Evolutionary conservation across 2,797 vertebrate species (phyloP), one percentile per base, ranked within the genome.

Genomic region (Hypotaenidia okinawae): DNA sequence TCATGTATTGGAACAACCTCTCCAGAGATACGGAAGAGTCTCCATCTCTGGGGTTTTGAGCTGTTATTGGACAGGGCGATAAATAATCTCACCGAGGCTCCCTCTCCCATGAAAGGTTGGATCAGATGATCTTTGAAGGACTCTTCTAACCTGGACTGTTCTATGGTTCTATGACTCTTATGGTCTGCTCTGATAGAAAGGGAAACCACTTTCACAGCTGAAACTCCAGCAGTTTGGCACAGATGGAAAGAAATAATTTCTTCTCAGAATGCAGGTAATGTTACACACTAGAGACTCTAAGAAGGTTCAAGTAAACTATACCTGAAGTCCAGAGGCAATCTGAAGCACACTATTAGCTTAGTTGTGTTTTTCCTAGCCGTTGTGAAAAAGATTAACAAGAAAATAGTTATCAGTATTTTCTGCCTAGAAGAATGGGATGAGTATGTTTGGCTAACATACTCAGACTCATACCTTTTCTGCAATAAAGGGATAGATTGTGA

Each of bases 31-130:
- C 19, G 8, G 12, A 28, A 61, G 30, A 80, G 16, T 43, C 3
- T 18, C 16, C 7, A 7, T 9, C 17, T 41, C 52, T 78, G 21
- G 23, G 2, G 32, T 86, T 89, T 70, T 62, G 59, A 67, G 43
- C 45, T n/a, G 7, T 4, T 0, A 24, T 51, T 69, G 25, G 18
- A 51, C 7, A 67, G 16, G 39, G 4, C 51, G 7, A 5, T 78
- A 70, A 59, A 30, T 25, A 35, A 37, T 24, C n/a, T 67, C 49
- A 67, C 6, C 10, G 28, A 47, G 16, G 12, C 10, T 67, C 11
- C 11, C 11, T 77, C 91, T 67, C 8, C 21, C 15, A 10, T 0
- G 1, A 72, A 55, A 67, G 0, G 2, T 55, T 45, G 37, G 11
- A 35, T 30, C 25, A 39, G 13, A 37, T 35, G 14, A 63, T 59